These are phyloP conservation scores for Clarias laeviceps DNA, from an alignment of 2,797 vertebrate species.

Conservation along the genomic window DNA sequence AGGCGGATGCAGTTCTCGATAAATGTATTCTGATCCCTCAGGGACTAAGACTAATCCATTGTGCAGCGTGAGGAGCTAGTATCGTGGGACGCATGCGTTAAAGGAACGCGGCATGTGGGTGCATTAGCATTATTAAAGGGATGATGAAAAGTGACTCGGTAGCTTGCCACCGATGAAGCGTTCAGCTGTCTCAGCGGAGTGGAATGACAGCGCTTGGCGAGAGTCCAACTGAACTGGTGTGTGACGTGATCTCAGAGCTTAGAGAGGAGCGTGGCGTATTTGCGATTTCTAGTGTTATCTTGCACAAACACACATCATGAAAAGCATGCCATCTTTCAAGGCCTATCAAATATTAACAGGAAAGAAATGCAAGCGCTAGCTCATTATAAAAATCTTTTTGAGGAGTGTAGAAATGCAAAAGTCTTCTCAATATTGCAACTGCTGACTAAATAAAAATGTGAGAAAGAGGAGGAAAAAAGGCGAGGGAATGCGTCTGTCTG, in stretches of 20 bases:
- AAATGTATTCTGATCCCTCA: conserved; percentile 70
- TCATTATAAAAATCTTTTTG: conserved; percentile 76
- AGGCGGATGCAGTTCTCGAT: conserved; percentile 61
- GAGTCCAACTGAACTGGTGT: conserved; percentile 53
- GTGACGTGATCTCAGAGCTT: conserved; percentile 43
- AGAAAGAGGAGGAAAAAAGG: conserved; percentile 36
- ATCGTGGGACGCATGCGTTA: conserved; percentile 54
- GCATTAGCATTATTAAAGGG: conserved; percentile 78
- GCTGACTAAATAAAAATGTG: conserved; percentile 66
- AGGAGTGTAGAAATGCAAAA: conserved; percentile 58
- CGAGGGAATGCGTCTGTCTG: conserved; percentile 1
- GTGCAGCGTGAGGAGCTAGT: conserved; percentile 49
- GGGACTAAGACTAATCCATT: conserved; percentile 66
- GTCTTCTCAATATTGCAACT: conserved; percentile 66
- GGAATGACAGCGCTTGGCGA: conserved; percentile 50
- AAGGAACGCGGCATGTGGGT: conserved; percentile 49
- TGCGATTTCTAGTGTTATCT: conserved; percentile 33
- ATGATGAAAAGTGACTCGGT: conserved; percentile 75
- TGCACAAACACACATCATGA: conserved; percentile 27
- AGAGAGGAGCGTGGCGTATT: conserved; percentile 25
- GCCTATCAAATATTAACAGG: conserved; percentile 72
- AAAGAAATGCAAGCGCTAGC: conserved; percentile 62
- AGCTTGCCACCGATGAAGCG: conserved; percentile 52
- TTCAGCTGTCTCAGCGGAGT: conserved; percentile 59
- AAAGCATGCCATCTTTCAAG: conserved; percentile 51